phyloP scores from a whole-genome alignment of 1,140 invertebrate species.

The Camponotus vicinus region DNA sequence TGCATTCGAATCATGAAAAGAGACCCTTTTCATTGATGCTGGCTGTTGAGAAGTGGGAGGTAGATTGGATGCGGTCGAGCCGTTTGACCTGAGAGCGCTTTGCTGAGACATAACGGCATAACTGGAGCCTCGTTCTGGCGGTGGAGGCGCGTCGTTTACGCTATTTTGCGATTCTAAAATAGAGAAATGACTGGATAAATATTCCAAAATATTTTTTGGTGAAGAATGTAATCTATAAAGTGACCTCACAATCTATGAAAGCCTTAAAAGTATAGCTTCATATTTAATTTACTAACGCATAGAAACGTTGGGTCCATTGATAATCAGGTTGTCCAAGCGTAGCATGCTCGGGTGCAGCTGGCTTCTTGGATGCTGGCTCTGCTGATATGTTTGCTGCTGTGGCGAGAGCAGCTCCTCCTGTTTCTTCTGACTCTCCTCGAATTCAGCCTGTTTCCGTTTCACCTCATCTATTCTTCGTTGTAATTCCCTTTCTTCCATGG shows the following conservation, averaged over 20 bases:
- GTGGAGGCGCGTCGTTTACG: conserved; percentile 88
- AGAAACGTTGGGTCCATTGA: conserved; percentile 84
- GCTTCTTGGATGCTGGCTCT: conserved; percentile 78
- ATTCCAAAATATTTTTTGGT: too few species aligned
- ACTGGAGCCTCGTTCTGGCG: conserved; percentile 93
- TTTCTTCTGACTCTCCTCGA: conserved; percentile 84
- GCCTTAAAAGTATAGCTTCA: too few species aligned
- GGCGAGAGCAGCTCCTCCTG: conserved; percentile 81
- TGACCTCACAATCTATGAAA: neutral
- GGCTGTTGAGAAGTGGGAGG: conserved; percentile 78
- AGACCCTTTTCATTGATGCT: conserved; percentile 88
- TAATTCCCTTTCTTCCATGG: conserved; percentile 85
- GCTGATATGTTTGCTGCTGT: conserved; percentile 77
- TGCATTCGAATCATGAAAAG: conserved; percentile 91
- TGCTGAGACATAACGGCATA: conserved; percentile 92
- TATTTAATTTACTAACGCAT: conserved; percentile 73
- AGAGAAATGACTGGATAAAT: neutral
- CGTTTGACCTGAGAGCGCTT: conserved; percentile 84
- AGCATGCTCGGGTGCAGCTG: conserved; percentile 83
- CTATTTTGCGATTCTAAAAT: conserved; percentile 80
- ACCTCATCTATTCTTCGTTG: conserved; percentile 87
- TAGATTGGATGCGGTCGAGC: conserved; percentile 83
- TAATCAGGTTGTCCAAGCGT: conserved; percentile 87
- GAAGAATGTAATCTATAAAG: neutral
- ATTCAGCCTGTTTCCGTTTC: conserved; percentile 86